Conservation (phyloP, 2,888 invertebrate species). For the Strigamia crassipes region DNA sequence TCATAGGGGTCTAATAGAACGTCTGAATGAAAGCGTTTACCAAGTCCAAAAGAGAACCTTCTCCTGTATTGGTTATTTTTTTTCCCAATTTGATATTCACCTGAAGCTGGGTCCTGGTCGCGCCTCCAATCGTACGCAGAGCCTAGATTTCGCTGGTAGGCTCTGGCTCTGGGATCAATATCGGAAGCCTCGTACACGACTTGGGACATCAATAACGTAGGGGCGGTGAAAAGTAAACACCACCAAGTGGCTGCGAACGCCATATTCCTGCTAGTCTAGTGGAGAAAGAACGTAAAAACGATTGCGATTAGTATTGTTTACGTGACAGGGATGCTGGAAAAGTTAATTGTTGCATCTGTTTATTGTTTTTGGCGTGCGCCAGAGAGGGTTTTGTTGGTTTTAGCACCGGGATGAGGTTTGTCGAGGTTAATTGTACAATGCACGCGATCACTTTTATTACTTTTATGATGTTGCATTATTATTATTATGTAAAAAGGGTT, state of each 20-base stretch:
- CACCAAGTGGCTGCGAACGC: background rate
- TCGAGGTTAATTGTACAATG: too few species aligned
- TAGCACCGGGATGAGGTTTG: too few species aligned
- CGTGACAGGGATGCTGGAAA: too few species aligned
- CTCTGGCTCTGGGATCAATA: background rate
- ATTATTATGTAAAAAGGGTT: too few species aligned
- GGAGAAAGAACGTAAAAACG: too few species aligned
- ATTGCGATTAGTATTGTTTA: too few species aligned
- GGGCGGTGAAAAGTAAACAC: background rate
- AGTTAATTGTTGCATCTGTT: too few species aligned
- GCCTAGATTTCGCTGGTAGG: background rate
- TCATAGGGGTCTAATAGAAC: background rate
- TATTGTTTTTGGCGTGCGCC: too few species aligned
- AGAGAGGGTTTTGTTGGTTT: too few species aligned
- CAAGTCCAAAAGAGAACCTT: conserved; percentile 41
- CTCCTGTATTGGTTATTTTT: background rate
- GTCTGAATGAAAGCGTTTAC: conserved; percentile 28
- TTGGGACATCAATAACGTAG: background rate
- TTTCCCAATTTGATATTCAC: background rate
- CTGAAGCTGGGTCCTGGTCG: background rate
- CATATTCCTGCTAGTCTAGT: background rate
- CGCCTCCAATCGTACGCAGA: background rate
- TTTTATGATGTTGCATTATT: too few species aligned
- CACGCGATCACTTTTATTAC: too few species aligned
- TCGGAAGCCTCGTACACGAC: background rate